phyloP scores from a whole-genome alignment of 30 jellyfish, hydroid and myxozoan species.

The Turritopsis dohrnii region DNA sequence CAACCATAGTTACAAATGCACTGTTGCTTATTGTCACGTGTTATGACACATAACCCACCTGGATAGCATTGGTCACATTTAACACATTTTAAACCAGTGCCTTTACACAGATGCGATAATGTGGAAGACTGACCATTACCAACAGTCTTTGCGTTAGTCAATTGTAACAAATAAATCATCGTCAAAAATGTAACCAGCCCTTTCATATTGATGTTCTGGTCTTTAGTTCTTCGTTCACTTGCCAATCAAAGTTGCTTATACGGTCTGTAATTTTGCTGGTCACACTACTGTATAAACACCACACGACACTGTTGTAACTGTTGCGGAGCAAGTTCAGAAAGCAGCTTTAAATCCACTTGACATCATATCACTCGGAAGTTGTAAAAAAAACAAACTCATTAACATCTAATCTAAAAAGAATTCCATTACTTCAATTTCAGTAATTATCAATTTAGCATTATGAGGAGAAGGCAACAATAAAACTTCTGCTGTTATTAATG shows the following conservation, averaged over 20 bases:
- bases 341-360: neutral
- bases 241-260: neutral
- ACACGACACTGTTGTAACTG: neutral
- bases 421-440: neutral
- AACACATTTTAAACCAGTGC: neutral
- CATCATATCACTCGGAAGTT: neutral
- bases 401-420: neutral
- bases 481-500: neutral
- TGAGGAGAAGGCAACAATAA: neutral
- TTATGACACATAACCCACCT: constrained; percentile 3
- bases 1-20: constrained; percentile 2
- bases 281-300: neutral
- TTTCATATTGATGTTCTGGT: neutral
- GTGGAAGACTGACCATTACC: neutral
- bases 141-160: neutral
- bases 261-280: neutral
- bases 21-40: neutral
- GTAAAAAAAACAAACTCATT: neutral
- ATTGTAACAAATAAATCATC: neutral
- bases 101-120: neutral
- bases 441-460: neutral
- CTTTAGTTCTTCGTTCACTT: neutral
- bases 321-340: neutral
- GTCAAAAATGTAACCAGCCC: neutral
- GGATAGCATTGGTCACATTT: neutral